Conservation (phyloP, 2,113 vertebrate species). For the Tupaia chinensis region DNA sequence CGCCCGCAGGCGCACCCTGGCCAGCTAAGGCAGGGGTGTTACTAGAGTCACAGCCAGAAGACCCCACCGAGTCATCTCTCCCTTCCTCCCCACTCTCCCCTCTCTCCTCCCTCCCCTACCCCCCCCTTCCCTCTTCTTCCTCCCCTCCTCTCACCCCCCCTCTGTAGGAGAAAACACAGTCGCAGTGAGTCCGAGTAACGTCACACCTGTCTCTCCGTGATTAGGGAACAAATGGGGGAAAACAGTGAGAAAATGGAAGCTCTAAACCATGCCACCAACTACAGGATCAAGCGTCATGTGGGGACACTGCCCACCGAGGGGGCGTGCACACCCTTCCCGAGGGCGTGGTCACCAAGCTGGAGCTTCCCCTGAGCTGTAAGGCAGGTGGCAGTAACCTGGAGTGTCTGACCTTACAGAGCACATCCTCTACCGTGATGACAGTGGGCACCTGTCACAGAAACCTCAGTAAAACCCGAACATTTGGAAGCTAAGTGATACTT, state of each 20-base stretch:
- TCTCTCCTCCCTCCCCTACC: too few relatives aligned
- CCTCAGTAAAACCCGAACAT: background rate
- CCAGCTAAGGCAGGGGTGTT: too few relatives aligned
- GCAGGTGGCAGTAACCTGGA: background rate
- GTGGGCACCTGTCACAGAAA: background rate
- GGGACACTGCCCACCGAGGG: background rate
- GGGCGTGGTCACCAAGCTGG: background rate
- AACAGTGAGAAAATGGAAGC: background rate
- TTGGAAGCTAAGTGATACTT: background rate
- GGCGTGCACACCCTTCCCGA: background rate
- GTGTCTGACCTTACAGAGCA: background rate
- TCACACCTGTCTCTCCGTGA: background rate
- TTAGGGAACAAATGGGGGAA: background rate
- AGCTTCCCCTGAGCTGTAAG: background rate
- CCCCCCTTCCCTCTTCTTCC: too few relatives aligned
- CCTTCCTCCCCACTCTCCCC: too few relatives aligned
- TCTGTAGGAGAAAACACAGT: too few relatives aligned
- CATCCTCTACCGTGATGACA: background rate
- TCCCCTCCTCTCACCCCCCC: too few relatives aligned
- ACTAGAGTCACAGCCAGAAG: too few relatives aligned
- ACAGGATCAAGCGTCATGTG: background rate
- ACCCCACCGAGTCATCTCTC: too few relatives aligned
- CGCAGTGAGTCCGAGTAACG: too few relatives aligned
- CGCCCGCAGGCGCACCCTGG: too few relatives aligned
- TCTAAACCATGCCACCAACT: background rate